Base-by-base conservation (phyloP, 2,888 invertebrate genomes). In the Plagiodera versicolora region DNA sequence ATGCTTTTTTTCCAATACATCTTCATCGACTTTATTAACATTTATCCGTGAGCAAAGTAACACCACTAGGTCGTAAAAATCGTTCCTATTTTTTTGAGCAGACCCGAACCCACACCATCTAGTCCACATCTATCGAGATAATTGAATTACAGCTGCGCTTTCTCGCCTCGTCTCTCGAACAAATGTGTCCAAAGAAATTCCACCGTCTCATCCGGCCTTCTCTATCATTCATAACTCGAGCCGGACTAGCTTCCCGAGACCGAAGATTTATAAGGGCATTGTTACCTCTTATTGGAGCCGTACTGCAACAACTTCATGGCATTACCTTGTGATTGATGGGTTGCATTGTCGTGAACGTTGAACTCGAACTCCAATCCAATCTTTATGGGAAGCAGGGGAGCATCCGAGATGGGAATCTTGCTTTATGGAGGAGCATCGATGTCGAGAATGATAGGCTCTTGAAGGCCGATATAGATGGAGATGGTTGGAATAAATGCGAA, bases 301-400 rank as follows among this genome's bases (percentile, higher is more conserved):
- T 53, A 53, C 39, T 24, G 44, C 16, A 44, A 44, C 44, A 16
- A 53, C 44, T 44, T 44, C 19, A 19, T 46, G 14, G 39, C 39
- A 39, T 39, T n/a, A 39, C 14, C 14, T n/a, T 46, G 44, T 53
- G 53, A 53, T 44, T 44, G 53, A 53, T 53, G 52, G 53, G 53
- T 53, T 9, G 53, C 28, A 30, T 53, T 53, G 53, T 44, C 44
- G 1, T 53, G 44, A 53, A 45, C 53, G 45, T 53, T 53, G 53
- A 44, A 53, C 53, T 24, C 53, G 44, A 39, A 39, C 39, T 39
- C 53, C 24, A 3, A 24, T 24, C 24, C 24, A 6, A 24, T 24
- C 24, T 24, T 24, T 5, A n/a, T n/a, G n/a, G n/a, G n/a, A n/a
- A 24, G 24, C 24, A 24, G 3, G 3, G 24, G 24, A 5, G 24